phyloP scores from a whole-genome alignment of 2,888 invertebrate species.

The Ophion slaviceki region DNA sequence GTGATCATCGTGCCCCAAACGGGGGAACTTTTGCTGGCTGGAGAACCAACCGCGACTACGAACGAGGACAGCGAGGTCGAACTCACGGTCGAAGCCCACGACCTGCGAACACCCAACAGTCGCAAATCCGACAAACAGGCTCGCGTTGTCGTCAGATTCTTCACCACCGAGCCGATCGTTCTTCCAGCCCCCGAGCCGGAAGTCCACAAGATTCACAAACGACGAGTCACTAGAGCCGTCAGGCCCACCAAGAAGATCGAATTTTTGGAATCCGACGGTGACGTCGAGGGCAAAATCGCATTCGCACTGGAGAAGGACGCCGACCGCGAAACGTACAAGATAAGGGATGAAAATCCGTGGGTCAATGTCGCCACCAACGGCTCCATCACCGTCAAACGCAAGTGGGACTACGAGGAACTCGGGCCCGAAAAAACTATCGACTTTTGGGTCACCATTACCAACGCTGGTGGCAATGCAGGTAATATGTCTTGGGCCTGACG shows the following conservation, averaged over 20 bases:
- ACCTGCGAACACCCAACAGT: constrained; percentile 91
- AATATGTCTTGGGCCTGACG: constrained; percentile 74
- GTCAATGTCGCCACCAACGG: constrained; percentile 96
- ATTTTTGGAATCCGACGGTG: constrained; percentile 95
- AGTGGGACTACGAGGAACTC: constrained; percentile 98
- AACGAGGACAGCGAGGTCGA: constrained; percentile 87
- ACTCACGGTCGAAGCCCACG: constrained; percentile 92
- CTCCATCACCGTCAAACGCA: constrained; percentile 96
- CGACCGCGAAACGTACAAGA: constrained; percentile 96
- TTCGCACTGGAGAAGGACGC: constrained; percentile 96
- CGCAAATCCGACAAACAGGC: constrained; percentile 89
- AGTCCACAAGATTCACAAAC: constrained; percentile 83
- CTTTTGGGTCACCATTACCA: constrained; percentile 97
- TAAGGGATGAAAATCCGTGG: constrained; percentile 97
- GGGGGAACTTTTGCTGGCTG: constrained; percentile 93
- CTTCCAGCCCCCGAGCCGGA: constrained; percentile 80
- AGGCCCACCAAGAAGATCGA: constrained; percentile 97
- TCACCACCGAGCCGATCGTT: constrained; percentile 81
- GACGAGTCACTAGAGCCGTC: constrained; percentile 91
- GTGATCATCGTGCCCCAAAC: constrained; percentile 96
- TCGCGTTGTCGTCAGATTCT: constrained; percentile 90
- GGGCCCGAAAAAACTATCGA: constrained; percentile 98
- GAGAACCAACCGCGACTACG: constrained; percentile 88
- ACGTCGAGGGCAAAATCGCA: constrained; percentile 93
- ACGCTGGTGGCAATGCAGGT: constrained; percentile 88